Evolutionary conservation across 2,888 invertebrate species (phyloP).

Genomic region (Volucella bombylans): DNA sequence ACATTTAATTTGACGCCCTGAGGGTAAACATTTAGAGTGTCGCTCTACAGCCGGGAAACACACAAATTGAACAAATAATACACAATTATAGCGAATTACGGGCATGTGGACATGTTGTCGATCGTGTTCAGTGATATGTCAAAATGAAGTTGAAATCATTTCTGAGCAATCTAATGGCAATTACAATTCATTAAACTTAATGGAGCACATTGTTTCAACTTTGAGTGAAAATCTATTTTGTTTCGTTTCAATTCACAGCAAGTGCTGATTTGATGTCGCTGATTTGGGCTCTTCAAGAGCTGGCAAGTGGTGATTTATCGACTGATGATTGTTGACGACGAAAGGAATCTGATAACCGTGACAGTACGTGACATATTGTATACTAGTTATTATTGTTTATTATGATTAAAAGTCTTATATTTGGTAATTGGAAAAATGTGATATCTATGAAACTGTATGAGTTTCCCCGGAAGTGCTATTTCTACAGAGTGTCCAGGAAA

Average conservation of each 20-base stretch:
- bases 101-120: conserved; percentile 70
- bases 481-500: too few relatives aligned
- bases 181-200: conserved; percentile 71
- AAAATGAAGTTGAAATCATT: conserved; percentile 70
- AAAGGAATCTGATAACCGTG: conserved; percentile 33
- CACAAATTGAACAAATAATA: conserved; percentile 49
- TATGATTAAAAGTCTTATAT: conserved; percentile 31
- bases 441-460: too few relatives aligned
- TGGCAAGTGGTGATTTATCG: conserved; percentile 55
- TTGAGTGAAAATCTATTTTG: conserved; percentile 60
- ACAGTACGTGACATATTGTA: conserved; percentile 45
- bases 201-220: conserved; percentile 66
- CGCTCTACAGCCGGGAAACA: conserved; percentile 29
- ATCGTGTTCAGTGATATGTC: conserved; percentile 70
- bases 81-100: conserved; percentile 61
- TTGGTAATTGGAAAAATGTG: background rate
- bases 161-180: conserved; percentile 67
- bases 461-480: too few relatives aligned
- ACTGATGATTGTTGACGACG: conserved; percentile 28
- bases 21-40: conserved; percentile 42
- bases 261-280: conserved; percentile 68
- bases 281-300: conserved; percentile 35
- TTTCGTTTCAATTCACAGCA: conserved; percentile 41
- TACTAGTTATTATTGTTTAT: conserved; percentile 29
- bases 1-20: conserved; percentile 59